Base-by-base conservation (phyloP, 2,113 vertebrate species). In the Seriola rivoliana region DNA sequence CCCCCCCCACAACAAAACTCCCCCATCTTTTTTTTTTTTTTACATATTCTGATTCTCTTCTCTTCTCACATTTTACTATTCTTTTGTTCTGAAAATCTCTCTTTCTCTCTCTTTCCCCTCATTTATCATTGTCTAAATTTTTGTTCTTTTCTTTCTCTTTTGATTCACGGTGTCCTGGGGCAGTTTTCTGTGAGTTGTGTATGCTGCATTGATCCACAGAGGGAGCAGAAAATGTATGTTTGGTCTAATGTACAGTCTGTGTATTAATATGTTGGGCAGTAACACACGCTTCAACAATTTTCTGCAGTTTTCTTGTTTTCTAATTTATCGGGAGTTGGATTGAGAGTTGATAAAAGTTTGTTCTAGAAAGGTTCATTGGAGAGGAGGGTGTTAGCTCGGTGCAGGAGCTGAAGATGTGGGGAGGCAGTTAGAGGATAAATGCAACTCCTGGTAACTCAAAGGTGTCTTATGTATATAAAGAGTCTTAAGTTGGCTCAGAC, bases 81-180 rank as follows among this genome's bases (percentile, higher is more conserved):
- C 16, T 8, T 16, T 13, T 8, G 6, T 32, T 78, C 12, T 57
- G 17, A 23, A 13, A 59, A 25, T 57, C 44, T 4, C 11, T 58
- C 23, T 60, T 7, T 1, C 12, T 23, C 58, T 32, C 4, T 62
- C 52, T 17, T 4, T 55, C 60, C 64, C 10, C 13, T 57, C 60
- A 58, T 69, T 52, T 48, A 66, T 84, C 62, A 40, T 25, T 16
- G 54, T 54, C 38, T 66, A 3, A 8, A 14, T 3, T 77, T 62
- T 71, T 12, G 36, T 12, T 71, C 63, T 68, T n/a, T 19, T 13
- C 17, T 44, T 55, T 59, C n/a, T 16, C 1, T 65, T 63, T 60
- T 62, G 14, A 34, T 16, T 16, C 44, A 59, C 12, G 42, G 29
- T 19, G 3, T 75, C 48, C 60, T 21, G 21, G 25, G 14, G 63